Conservation (phyloP, 2,113 vertebrate genomes). For the Thamnophis sirtalis region DNA sequence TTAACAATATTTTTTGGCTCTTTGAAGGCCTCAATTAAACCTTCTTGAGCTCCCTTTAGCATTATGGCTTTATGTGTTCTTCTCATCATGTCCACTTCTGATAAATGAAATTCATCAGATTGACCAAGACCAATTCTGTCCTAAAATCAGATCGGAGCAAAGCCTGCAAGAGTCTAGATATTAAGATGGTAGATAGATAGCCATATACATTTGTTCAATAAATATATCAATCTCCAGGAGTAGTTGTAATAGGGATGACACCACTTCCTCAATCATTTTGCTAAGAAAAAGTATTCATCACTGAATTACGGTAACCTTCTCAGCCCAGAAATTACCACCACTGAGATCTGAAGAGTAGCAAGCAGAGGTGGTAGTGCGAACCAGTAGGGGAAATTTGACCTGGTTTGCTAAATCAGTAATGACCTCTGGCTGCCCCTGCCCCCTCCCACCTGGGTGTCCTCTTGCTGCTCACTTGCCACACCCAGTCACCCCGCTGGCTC, state of each 20-base stretch:
- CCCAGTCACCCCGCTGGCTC: too few relatives aligned
- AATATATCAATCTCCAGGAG: neutral
- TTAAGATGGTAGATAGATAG: neutral
- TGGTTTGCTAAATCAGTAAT: too few relatives aligned
- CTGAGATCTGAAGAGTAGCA: neutral
- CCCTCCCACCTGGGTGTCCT: too few relatives aligned
- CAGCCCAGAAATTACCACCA: neutral
- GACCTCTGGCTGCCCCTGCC: too few relatives aligned
- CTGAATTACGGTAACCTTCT: neutral
- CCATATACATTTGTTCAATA: neutral
- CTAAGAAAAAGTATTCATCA: neutral
- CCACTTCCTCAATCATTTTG: too few relatives aligned
- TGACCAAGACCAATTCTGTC: neutral
- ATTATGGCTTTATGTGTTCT: neutral
- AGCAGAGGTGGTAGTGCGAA: too few relatives aligned
- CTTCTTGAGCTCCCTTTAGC: neutral
- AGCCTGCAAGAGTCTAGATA: neutral
- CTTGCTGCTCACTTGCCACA: too few relatives aligned
- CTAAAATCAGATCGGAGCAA: neutral
- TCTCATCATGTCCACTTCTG: neutral
- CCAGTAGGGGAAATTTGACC: too few relatives aligned
- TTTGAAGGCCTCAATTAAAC: neutral
- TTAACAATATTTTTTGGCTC: neutral
- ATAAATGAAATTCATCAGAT: neutral
- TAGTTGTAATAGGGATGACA: neutral